Evolutionary conservation across 64 coral and sea anemone genomes (phyloP).

Genomic region (Porites australiensis): DNA sequence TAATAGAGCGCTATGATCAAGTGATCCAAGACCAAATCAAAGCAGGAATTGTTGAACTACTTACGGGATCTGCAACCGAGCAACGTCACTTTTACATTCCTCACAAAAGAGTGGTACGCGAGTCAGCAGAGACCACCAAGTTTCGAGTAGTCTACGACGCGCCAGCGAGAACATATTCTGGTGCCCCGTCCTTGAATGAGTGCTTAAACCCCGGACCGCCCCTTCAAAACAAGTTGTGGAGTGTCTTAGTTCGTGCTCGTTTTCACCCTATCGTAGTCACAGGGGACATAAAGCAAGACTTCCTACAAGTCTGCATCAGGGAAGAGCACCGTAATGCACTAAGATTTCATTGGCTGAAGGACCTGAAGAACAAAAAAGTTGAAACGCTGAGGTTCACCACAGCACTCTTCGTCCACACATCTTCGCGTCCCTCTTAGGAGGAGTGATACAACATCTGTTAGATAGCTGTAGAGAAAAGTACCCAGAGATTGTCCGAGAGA

Average conservation of each 20-base stretch:
- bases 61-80: too few species aligned
- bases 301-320: too few species aligned
- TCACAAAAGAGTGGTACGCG: neutral
- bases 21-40: neutral
- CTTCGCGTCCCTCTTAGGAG: neutral
- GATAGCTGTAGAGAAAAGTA: neutral
- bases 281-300: too few species aligned
- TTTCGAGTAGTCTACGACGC: neutral
- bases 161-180: neutral
- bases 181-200: neutral
- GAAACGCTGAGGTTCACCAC: neutral
- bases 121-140: neutral
- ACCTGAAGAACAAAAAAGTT: neutral
- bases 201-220: neutral
- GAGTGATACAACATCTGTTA: neutral
- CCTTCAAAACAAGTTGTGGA: neutral
- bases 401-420: neutral
- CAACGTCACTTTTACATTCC: neutral
- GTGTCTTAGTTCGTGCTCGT: neutral
- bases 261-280: neutral
- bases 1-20: neutral
- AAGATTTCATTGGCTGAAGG: too few species aligned
- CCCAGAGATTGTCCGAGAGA: conserved; percentile 24
- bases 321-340: too few species aligned
- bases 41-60: neutral